Conservation (phyloP, 2,797 vertebrate genomes). For the Epinephelus coioides region DNA sequence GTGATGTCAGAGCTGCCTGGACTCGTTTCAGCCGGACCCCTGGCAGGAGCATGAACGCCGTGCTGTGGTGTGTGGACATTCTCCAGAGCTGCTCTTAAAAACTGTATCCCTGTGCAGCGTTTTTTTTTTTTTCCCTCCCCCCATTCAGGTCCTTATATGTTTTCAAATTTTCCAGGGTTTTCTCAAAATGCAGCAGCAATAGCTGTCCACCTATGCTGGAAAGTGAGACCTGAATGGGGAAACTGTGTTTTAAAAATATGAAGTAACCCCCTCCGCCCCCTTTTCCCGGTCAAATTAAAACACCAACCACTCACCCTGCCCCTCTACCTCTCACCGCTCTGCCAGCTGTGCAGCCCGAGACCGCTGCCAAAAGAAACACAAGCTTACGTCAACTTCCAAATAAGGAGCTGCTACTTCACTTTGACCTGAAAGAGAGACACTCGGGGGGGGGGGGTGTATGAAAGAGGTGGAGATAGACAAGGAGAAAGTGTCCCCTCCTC, state of each 20-base stretch:
- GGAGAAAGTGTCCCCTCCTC: slow-evolving; percentile 72
- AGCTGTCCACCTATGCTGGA: slow-evolving; percentile 47
- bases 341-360: slow-evolving; percentile 75
- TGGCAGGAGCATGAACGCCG: slow-evolving; percentile 48
- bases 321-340: slow-evolving; percentile 59
- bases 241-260: slow-evolving; percentile 66
- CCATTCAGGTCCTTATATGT: slow-evolving; percentile 52
- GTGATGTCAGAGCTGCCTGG: slow-evolving; percentile 81
- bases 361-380: slow-evolving; percentile 72
- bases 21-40: slow-evolving; percentile 71
- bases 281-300: slow-evolving; percentile 55
- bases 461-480: slow-evolving; percentile 60
- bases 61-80: slow-evolving; percentile 65
- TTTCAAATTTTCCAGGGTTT: slow-evolving; percentile 65
- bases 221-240: slow-evolving; percentile 70
- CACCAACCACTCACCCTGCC: slow-evolving; percentile 48
- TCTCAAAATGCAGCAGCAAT: slow-evolving; percentile 34
- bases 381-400: slow-evolving; percentile 79
- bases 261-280: slow-evolving; percentile 40
- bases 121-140: slow-evolving; percentile 7
- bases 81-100: slow-evolving; percentile 75
- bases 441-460: slow-evolving; percentile 18
- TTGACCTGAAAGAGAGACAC: slow-evolving; percentile 64
- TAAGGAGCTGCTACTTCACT: slow-evolving; percentile 72
- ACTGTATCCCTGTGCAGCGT: slow-evolving; percentile 35